Evolutionary conservation across 2,888 invertebrate species (phyloP), one percentile per base, ranked within the genome.

Genomic region (Phasia obesa): DNA sequence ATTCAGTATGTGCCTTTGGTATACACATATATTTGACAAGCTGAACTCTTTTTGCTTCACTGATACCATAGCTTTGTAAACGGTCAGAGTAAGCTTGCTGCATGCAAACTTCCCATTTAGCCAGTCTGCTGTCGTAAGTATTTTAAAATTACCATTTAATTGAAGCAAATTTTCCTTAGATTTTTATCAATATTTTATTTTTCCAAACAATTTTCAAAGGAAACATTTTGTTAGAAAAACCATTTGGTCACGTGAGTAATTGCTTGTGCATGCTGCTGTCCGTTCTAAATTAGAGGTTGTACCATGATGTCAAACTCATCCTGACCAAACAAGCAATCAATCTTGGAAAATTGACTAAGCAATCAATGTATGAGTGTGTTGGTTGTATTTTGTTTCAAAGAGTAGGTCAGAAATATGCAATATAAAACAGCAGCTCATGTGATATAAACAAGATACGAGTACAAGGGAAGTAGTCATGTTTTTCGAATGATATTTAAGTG

Each of bases 321-420:
- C 67, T 51, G 5, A 35, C 31, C 31, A 71, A 44, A 69, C 42
- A 77, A 15, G 57, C 74, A 49, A 82, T 74, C 69, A 82, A 77
- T 82, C 73, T 78, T 77, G 15, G 7, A 57, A 60, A 59, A 47
- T 74, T 25, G 53, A 35, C 60, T 53, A 67, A 73, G 64, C 62
- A 64, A 64, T 27, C 3, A 2, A 25, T 19, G 15, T 19, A 15
- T n/a, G 6, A 4, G 17, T 31, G 55, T 13, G 19, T 23, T 49
- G 21, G 49, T 13, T 19, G 13, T 25, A 31, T 6, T n/a, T 17
- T 27, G n/a, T 15, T 35, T 31, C 1, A 4, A n/a, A 73, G 42
- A 25, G 17, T 1, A 9, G 9, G 17, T 35, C 35, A 35, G 11
- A 35, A 11, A 11, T 35, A 11, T 35, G 11, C 65, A 75, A 60